Conservation (phyloP, 2,797 vertebrate genomes). For the Acanthiza pusilla region DNA sequence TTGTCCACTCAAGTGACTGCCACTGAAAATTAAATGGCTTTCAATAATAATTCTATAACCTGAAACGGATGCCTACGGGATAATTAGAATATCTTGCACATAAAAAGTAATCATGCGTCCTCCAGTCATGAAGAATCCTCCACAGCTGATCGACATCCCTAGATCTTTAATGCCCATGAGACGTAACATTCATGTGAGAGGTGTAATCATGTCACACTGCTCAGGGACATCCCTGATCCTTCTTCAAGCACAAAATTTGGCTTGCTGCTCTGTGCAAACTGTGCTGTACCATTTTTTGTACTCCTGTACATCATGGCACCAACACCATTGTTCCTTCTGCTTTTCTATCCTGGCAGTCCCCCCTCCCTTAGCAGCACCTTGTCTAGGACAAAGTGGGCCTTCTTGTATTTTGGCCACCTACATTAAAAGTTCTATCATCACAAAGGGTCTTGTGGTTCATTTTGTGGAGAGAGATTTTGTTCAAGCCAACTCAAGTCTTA, state of each 20-base stretch:
- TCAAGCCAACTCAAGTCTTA: not conserved
- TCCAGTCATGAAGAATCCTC: slow-evolving; percentile 33
- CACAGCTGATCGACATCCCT: not conserved
- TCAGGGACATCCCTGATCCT: not conserved
- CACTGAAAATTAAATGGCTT: slow-evolving; percentile 72
- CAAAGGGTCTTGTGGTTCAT: not conserved
- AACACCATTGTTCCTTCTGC: not conserved
- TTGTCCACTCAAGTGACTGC: slow-evolving; percentile 67
- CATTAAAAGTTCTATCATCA: not conserved
- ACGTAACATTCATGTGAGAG: not conserved
- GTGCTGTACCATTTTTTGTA: not conserved
- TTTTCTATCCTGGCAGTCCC: not conserved
- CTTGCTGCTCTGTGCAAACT: not conserved
- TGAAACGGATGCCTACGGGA: slow-evolving; percentile 66
- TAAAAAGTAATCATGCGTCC: slow-evolving; percentile 65
- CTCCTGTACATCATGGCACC: not conserved
- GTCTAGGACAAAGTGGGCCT: not conserved
- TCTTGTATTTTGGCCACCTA: not conserved
- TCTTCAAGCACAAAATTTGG: not conserved
- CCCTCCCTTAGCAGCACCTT: not conserved
- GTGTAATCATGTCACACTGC: not conserved
- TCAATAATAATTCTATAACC: slow-evolving; percentile 69
- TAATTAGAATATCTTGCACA: slow-evolving; percentile 69
- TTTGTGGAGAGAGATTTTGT: not conserved
- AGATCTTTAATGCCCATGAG: slow-evolving; percentile 32